Conservation (phyloP, 2,113 vertebrate genomes). For the Tachysurus fulvidraco region DNA sequence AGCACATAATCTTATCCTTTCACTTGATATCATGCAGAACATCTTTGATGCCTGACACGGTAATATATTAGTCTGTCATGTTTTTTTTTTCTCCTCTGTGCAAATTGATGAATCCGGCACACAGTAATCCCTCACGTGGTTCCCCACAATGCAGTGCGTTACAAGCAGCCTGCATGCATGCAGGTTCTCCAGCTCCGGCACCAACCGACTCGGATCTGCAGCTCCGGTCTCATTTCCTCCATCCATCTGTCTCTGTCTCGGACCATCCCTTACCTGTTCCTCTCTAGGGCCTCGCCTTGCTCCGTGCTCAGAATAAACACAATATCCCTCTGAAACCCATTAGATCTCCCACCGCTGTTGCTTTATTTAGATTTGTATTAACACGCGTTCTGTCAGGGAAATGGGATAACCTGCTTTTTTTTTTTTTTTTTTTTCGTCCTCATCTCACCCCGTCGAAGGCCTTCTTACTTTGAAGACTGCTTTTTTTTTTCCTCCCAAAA, state of each 20-base stretch:
- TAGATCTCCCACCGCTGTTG: slow-evolving; percentile 48
- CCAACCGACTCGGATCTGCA: slow-evolving; percentile 31
- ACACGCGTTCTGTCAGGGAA: slow-evolving; percentile 41
- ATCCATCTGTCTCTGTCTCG: slow-evolving; percentile 61
- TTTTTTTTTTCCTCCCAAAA: slow-evolving; percentile 35
- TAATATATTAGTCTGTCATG: slow-evolving; percentile 67
- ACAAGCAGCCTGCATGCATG: slow-evolving; percentile 9
- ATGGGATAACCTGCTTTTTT: slow-evolving; percentile 42
- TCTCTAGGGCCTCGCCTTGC: slow-evolving; percentile 56
- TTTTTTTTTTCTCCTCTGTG: slow-evolving; percentile 45
- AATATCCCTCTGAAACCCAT: slow-evolving; percentile 62
- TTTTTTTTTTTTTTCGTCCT: slow-evolving; percentile 17
- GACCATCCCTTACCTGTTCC: slow-evolving; percentile 54
- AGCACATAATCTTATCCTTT: slow-evolving; percentile 44
- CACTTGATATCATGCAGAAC: slow-evolving; percentile 57
- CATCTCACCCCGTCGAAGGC: slow-evolving; percentile 35
- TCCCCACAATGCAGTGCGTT: background rate
- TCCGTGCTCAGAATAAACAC: slow-evolving; percentile 55
- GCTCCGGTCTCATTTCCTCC: slow-evolving; percentile 49
- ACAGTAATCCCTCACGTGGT: slow-evolving; percentile 57
- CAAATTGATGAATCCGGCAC: slow-evolving; percentile 65
- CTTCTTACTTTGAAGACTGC: slow-evolving; percentile 30
- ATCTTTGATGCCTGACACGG: slow-evolving; percentile 57
- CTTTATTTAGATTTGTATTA: slow-evolving; percentile 61
- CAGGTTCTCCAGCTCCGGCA: slow-evolving; percentile 18